phyloP scores from a whole-genome alignment of 1,140 invertebrate species.

The Papilio aristodemus region DNA sequence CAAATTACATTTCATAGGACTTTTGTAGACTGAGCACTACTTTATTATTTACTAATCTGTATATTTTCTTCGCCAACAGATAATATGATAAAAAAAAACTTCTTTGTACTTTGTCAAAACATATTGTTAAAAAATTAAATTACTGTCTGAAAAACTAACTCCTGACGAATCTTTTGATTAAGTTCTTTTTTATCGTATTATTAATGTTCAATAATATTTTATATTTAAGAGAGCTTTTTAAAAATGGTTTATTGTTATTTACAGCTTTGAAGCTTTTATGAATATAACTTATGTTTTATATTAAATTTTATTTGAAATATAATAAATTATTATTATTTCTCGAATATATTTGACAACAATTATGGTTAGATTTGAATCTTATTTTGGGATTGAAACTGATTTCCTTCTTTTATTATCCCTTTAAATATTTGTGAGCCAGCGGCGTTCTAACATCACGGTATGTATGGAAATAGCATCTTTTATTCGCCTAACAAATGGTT shows the following conservation, averaged over 20 bases:
- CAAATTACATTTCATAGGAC: too few relatives aligned
- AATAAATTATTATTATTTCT: constrained; percentile 3
- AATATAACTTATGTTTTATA: background rate
- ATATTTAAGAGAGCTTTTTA: background rate
- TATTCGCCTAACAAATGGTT: background rate
- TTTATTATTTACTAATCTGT: too few relatives aligned
- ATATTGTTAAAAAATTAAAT: too few relatives aligned
- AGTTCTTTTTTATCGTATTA: too few relatives aligned
- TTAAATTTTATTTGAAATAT: background rate
- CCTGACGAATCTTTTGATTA: too few relatives aligned
- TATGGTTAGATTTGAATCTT: background rate
- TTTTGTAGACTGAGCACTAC: too few relatives aligned
- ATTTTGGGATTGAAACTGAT: background rate
- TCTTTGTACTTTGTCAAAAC: too few relatives aligned
- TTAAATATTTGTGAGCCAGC: constrained; percentile 57
- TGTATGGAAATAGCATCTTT: constrained; percentile 43
- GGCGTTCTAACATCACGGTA: constrained; percentile 48
- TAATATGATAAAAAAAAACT: too few relatives aligned
- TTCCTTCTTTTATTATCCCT: constrained; percentile 38
- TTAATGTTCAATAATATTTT: background rate
- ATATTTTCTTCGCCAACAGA: too few relatives aligned
- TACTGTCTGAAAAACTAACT: too few relatives aligned
- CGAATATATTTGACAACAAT: too few relatives aligned
- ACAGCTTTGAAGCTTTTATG: constrained; percentile 3
- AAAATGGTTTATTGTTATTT: background rate